Evolutionary conservation across 2,797 vertebrate genomes (phyloP), one percentile per base, ranked within the genome.

Genomic region (Acropternis orthonyx): DNA sequence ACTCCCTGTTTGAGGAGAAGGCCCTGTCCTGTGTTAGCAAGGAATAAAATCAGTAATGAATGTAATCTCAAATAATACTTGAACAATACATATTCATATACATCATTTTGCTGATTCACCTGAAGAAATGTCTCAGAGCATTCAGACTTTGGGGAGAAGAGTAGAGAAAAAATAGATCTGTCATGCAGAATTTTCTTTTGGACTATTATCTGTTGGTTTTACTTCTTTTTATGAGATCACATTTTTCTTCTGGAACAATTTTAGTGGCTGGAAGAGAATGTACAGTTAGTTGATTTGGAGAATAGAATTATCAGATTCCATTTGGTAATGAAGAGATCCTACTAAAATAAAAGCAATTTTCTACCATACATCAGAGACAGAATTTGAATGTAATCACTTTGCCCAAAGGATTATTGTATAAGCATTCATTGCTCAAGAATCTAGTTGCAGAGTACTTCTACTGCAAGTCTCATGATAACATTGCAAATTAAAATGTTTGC

Each of bases 311-410:
- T 82, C 34, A 83, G 32, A 92, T 91, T 81, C 43, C 22, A 27
- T 27, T 66, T 87, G 27, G 46, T 67, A 92, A 87, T 13, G 19
- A 43, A 39, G 63, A 28, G 28, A 69, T 94, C 41, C 39, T 75
- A 56, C 27, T 73, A 75, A 90, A 89, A 49, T 44, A 85, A 93
- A 95, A 85, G 30, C 12, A 43, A 37, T 94, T 92, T 95, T 90
- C 73, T 74, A 37, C 39, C 43, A 26, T 56, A 74, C 21, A 3
- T n/a, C 30, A 68, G 52, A 79, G 28, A 77, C 67, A 74, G 58
- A 93, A 71, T 77, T 91, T 83, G 37, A 78, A 36, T 83, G 17
- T 86, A 59, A 88, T 85, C 32, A 27, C 22, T 81, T 93, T 80
- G 51, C 88, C 76, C 61, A 65, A 84, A 96, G 86, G 55, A 92